Conservation (phyloP, 2,797 vertebrate genomes). For the Brachymystax lenok region DNA sequence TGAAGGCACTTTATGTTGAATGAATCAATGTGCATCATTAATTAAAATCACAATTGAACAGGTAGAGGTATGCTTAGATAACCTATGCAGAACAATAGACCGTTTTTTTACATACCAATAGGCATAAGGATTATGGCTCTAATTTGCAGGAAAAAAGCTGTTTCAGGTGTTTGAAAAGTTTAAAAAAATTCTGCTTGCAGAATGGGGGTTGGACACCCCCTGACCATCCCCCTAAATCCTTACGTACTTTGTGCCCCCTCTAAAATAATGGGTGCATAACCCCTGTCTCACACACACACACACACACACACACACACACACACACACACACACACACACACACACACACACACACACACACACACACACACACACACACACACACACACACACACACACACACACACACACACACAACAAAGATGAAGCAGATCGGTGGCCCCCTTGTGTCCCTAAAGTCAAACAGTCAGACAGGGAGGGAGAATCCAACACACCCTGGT, state of each 20-base stretch:
- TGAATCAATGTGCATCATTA: no score
- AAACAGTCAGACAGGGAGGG: slow-evolving; percentile 60
- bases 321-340: background rate
- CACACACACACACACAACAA: background rate
- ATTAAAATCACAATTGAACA: no score
- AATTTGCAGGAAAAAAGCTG: no score
- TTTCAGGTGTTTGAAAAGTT: no score
- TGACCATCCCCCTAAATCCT: slow-evolving; percentile 25
- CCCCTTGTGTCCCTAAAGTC: slow-evolving; percentile 63
- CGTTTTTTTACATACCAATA: no score
- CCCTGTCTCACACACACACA: background rate
- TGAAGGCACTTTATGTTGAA: no score
- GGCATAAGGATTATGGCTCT: no score
- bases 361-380: background rate
- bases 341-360: slow-evolving; percentile 4
- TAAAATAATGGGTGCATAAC: background rate
- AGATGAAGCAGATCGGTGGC: slow-evolving; percentile 23
- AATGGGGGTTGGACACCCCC: slow-evolving; percentile 30
- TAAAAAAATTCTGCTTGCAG: no score
- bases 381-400: slow-evolving; percentile 2
- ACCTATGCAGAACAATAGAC: no score
- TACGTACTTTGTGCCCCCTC: background rate
- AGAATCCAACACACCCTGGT: slow-evolving; percentile 43
- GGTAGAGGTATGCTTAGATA: no score
- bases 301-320: slow-evolving; percentile 3